Conservation (phyloP, 2,797 vertebrate species). For the Aulostomus chinensis region DNA sequence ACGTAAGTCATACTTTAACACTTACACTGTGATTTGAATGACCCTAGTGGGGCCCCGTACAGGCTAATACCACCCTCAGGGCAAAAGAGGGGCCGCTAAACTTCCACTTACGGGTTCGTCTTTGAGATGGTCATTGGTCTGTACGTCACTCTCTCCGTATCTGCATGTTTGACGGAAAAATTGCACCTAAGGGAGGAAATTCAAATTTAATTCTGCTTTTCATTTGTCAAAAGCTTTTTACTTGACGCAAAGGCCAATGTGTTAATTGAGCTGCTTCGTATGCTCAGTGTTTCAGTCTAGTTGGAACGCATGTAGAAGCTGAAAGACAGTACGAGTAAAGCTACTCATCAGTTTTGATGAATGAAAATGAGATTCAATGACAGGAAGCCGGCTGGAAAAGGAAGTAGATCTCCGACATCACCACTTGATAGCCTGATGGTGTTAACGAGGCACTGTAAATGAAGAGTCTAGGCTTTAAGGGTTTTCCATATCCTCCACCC, state of each 20-base stretch:
- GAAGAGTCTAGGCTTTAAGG: neutral
- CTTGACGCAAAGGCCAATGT: no score
- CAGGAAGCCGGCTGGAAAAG: slow-evolving; percentile 15
- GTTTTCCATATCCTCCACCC: slow-evolving; percentile 27
- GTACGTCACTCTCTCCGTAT: no score
- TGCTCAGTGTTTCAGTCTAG: neutral
- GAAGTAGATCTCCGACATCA: slow-evolving; percentile 17
- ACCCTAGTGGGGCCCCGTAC: neutral
- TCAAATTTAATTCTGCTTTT: neutral
- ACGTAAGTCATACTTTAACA: neutral
- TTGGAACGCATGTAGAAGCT: neutral
- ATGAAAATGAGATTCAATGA: slow-evolving; percentile 28
- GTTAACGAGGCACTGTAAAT: slow-evolving; percentile 41
- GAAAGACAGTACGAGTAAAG: neutral
- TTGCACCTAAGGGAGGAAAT: neutral
- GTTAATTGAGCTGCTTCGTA: no score
- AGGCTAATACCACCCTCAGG: neutral
- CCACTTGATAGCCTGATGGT: slow-evolving; percentile 37
- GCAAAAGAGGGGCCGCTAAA: neutral
- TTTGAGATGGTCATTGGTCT: no score
- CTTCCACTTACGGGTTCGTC: no score
- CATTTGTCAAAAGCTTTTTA: no score
- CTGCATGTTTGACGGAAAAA: no score
- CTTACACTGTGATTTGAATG: neutral
- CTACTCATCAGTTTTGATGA: slow-evolving; percentile 15